Evolutionary conservation across 64 coral and sea anemone genomes (phyloP), one percentile per base, ranked within the genome.

Genomic region (Pachyseris speciosa): DNA sequence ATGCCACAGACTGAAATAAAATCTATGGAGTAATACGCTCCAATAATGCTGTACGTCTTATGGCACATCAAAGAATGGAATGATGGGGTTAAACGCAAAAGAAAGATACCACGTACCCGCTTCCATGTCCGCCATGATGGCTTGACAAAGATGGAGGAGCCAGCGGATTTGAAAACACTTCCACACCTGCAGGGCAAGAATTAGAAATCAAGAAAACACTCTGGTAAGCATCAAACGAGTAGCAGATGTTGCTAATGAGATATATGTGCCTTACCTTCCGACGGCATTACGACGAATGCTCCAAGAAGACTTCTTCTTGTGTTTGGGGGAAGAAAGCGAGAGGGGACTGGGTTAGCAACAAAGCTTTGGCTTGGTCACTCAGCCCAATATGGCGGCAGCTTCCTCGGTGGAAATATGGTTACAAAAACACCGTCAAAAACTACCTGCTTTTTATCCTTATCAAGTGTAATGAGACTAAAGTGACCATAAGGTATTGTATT

Each of bases 91-190:
- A 26, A 45, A 44, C 39, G 9, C 9, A 1, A 60, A 0, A 1
- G 27, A 9, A 50, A n/a, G n/a, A n/a, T n/a, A n/a, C 53, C 9
- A 94, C 92, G 64, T 87, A 85, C 79, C 87, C 34, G 67, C 67
- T 15, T 64, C 75, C 30, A 72, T 80, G 26, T 40, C 76, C 6
- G 67, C 86, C 36, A 80, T 52, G 86, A 68, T 73, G 86, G 30
- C 60, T 47, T 52, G 90, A 75, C 86, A 74, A 83, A n/a, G 95
- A 96, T 26, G 95, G 95, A 16, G 95, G 95, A 6, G 95, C 95
- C 86, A 96, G 86, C 58, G 95, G 95, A 61, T 96, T 96, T 9
- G 95, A 96, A 41, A 93, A 96, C 26, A 96, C 63, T 36, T 87
- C 95, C 10, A 84, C 72, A 24, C 84, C 95, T 93, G 80, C 27